Base-by-base conservation (phyloP, 2,113 vertebrate genomes). In the Tautogolabrus adspersus region DNA sequence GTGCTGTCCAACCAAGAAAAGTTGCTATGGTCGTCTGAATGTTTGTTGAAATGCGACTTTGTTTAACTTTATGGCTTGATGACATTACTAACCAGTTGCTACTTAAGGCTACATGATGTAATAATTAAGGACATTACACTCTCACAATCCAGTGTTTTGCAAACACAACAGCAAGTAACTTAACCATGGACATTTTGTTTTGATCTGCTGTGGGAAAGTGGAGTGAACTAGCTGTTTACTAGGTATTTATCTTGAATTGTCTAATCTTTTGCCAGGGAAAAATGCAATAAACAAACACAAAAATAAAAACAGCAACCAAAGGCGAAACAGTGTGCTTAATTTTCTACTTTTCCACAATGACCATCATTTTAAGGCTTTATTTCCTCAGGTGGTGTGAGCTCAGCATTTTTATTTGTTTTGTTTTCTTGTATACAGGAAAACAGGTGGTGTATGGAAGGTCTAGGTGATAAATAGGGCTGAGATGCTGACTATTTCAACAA, bases 381-480 rank as follows among this genome's bases (percentile, higher is more conserved):
- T 42, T 56, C 72, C 19, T 71, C 10, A 8, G 49, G 76, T 34
- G 0, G 16, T 72, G 70, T 72, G 30, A 34, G 30, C 30, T 34
- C 30, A 34, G 30, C 72, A 65, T 22, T 70, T 0, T 63, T 72
- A 6, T 49, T 49, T 19, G 12, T 21, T 77, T 19, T 75, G 47
- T 21, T 77, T 66, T 82, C 4, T 66, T 84, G 34, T 81, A 85
- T 68, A 15, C 78, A 91, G 84, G 73, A 79, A 61, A 80, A 67
- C 77, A 73, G 81, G 71, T 74, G 79, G 61, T 66, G 34, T 71
- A 9, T 59, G 63, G 76, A 66, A 60, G 57, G 66, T 49, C 65
- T 49, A 0, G 57, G 61, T 15, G 52, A 80, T 71, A 67, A 70
- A 47, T 46, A 19, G 54, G 22, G 70, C 72, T 78, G 60, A 84